A percentile compares a stretch with the other conserved stretches of the same genome.
phyloP scores from a whole-genome alignment of 2,888 invertebrate genomes.

The Xestia sexstrigata region DNA sequence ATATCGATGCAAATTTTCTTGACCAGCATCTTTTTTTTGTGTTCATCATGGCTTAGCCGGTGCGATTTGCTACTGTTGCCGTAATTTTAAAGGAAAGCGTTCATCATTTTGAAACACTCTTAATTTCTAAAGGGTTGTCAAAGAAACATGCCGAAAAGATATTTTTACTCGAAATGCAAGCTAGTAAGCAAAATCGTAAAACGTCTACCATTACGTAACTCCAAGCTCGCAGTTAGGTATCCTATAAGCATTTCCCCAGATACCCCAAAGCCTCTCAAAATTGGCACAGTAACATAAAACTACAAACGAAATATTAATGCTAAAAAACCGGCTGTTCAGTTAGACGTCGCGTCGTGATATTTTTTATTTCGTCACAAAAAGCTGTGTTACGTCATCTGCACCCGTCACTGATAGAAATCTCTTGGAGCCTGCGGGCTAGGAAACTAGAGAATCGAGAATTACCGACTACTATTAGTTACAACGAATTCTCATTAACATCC shows the following conservation, averaged over 20 bases:
- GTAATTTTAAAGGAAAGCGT: neutral
- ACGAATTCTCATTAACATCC: neutral
- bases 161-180: neutral
- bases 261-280: neutral
- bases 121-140: neutral
- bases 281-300: conserved; percentile 23
- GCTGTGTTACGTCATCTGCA: conserved; percentile 63
- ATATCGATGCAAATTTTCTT: no score
- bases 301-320: conserved; percentile 31
- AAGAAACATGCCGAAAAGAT: neutral
- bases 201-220: neutral
- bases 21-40: no score
- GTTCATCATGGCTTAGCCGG: neutral
- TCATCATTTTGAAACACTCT: neutral
- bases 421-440: conserved; percentile 47
- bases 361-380: conserved; percentile 64
- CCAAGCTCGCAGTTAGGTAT: neutral
- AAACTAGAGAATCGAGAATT: conserved; percentile 37
- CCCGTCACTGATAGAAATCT: conserved; percentile 55
- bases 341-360: conserved; percentile 48
- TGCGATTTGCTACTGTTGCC: neutral
- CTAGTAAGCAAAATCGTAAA: neutral
- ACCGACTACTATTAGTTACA: neutral
- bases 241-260: neutral
- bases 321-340: conserved; percentile 36